A percentile compares a stretch with the other conserved stretches of the same genome.
Evolutionary conservation across 2,888 invertebrate species (phyloP).

Genomic region (Prosapia bicincta): DNA sequence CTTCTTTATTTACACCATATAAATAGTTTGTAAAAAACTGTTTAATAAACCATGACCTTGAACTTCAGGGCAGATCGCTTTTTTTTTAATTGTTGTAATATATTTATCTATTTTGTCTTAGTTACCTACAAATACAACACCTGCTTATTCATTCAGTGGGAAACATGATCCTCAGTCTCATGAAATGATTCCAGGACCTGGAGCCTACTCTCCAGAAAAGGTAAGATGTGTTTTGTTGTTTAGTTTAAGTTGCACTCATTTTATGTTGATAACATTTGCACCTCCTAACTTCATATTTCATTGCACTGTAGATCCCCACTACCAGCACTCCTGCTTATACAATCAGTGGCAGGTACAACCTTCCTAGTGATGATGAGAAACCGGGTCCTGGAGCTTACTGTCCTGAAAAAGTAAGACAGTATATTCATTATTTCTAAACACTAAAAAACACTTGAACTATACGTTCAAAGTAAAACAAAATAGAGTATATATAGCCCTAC

Average conservation of each 20-base stretch:
- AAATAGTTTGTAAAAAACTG: no score
- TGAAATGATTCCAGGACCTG: conserved; percentile 83
- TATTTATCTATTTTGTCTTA: not conserved
- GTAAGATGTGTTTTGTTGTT: conserved; percentile 50
- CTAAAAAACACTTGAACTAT: no score
- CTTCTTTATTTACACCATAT: no score
- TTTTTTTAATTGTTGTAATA: no score
- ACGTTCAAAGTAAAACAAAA: no score
- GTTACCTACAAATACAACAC: conserved; percentile 48
- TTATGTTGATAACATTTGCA: no score
- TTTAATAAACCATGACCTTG: no score
- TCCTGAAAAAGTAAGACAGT: conserved; percentile 76
- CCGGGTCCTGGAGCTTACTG: conserved; percentile 93
- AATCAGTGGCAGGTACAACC: conserved; percentile 74
- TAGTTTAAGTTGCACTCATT: no score
- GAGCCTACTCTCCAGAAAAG: conserved; percentile 91
- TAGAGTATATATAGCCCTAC: no score
- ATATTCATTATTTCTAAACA: no score
- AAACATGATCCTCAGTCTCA: conserved; percentile 67
- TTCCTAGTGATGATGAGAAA: conserved; percentile 65
- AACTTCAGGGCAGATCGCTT: no score
- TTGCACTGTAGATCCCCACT: conserved; percentile 10
- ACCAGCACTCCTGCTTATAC: conserved; percentile 72
- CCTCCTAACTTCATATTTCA: not conserved
- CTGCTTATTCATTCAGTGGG: conserved; percentile 83